Conservation (phyloP, 2,797 vertebrate species). For the Hipposideros larvatus region DNA sequence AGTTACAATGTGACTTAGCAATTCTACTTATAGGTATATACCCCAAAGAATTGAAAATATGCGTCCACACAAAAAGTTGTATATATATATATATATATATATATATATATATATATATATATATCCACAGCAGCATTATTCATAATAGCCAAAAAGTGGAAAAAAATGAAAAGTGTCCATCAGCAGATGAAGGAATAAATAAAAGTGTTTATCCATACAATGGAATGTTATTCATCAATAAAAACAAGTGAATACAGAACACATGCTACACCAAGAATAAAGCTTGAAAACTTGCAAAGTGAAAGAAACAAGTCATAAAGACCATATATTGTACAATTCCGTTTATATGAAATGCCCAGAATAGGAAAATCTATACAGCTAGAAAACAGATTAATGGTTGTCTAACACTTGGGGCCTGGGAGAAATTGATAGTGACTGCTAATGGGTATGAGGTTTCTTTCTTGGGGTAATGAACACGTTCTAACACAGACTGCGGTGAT, state of each 20-base stretch:
- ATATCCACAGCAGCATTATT: not conserved
- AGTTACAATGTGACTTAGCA: not conserved
- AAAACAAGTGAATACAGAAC: not conserved
- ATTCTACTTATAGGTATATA: not conserved
- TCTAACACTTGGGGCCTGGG: not conserved
- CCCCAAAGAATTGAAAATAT: not conserved
- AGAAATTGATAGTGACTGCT: not conserved
- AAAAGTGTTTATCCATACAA: not conserved
- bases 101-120: too few species aligned
- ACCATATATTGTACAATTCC: not conserved
- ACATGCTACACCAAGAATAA: not conserved
- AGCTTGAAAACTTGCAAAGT: not conserved
- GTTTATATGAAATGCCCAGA: not conserved
- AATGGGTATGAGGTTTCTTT: not conserved
- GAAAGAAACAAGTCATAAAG: not conserved
- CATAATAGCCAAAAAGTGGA: not conserved
- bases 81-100: too few species aligned
- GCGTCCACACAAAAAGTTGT: not conserved
- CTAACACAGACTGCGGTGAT: not conserved
- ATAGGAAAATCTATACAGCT: not conserved
- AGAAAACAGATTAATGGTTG: not conserved
- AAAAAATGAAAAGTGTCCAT: not conserved
- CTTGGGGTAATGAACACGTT: not conserved
- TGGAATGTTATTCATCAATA: not conserved
- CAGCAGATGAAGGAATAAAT: not conserved